Conservation (phyloP, 1,140 invertebrate species). For the Amyelois transitella region DNA sequence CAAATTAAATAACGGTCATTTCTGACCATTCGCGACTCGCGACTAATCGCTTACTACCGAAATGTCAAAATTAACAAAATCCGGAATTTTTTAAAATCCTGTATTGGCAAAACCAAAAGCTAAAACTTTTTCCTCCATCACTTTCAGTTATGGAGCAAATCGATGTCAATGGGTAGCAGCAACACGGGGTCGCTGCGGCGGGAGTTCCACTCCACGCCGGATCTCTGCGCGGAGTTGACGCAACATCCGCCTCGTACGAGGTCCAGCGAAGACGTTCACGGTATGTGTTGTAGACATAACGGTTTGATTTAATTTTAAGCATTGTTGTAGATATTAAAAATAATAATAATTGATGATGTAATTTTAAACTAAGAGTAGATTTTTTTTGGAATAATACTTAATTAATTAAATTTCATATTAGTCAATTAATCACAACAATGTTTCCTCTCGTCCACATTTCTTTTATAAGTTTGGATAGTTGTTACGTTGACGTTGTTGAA, state of each 20-base stretch:
- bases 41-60: too few relatives aligned
- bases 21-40: too few relatives aligned
- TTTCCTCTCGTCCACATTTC: too few relatives aligned
- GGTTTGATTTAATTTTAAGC: neutral
- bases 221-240: slow-evolving; percentile 75
- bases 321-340: neutral
- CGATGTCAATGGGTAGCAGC: neutral
- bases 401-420: too few relatives aligned
- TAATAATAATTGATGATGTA: too few relatives aligned
- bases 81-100: neutral
- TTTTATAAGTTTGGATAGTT: too few relatives aligned
- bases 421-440: too few relatives aligned
- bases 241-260: slow-evolving; percentile 73
- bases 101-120: neutral
- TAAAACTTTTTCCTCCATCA: too few relatives aligned
- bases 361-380: too few relatives aligned
- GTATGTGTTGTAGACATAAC: slow-evolving; percentile 21
- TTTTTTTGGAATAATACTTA: too few relatives aligned
- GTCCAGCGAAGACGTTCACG: slow-evolving; percentile 85
- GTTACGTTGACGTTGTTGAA: too few relatives aligned
- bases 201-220: slow-evolving; percentile 92
- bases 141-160: slow-evolving; percentile 54
- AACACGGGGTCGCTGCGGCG: slow-evolving; percentile 78
- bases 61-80: neutral
- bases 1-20: too few relatives aligned